These are phyloP conservation scores for Cephus rjabovi DNA, from an alignment of 2,888 invertebrate genomes.

Conservation along the genomic window DNA sequence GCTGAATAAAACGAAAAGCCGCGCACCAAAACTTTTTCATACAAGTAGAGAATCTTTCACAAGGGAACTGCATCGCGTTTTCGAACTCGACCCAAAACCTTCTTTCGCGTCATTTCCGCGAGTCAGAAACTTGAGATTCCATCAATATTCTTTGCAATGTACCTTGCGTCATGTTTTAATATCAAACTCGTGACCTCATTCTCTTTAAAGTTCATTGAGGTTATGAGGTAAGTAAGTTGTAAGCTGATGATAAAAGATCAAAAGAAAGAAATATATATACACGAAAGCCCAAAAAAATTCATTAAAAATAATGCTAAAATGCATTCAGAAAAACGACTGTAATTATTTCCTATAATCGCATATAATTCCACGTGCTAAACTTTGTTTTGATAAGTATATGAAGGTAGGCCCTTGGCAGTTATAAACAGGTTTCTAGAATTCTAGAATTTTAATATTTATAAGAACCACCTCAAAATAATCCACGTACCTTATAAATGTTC, in stretches of 20 bases:
- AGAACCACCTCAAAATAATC: background rate
- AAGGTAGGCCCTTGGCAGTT: background rate
- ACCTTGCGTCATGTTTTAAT: background rate
- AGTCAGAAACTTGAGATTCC: background rate
- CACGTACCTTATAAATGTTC: no score
- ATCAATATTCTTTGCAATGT: background rate
- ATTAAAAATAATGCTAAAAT: background rate
- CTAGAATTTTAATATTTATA: background rate
- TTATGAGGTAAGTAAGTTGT: background rate
- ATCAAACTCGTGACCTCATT: background rate
- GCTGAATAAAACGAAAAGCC: background rate
- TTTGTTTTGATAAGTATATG: background rate
- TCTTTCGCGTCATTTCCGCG: background rate
- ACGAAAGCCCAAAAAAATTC: background rate
- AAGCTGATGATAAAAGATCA: background rate
- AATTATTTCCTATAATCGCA: no score
- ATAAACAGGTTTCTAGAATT: background rate
- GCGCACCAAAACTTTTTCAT: background rate
- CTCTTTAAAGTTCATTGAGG: background rate
- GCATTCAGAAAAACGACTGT: background rate
- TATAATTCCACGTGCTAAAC: background rate
- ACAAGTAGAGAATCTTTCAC: background rate
- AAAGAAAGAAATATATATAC: background rate
- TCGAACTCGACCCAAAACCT: background rate
- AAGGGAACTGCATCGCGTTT: background rate